Percentiles rank a stretch among this genome's conserved stretches.
Evolutionary conservation across 2,888 invertebrate genomes (phyloP).

Genomic region (Hemaris fuciformis): DNA sequence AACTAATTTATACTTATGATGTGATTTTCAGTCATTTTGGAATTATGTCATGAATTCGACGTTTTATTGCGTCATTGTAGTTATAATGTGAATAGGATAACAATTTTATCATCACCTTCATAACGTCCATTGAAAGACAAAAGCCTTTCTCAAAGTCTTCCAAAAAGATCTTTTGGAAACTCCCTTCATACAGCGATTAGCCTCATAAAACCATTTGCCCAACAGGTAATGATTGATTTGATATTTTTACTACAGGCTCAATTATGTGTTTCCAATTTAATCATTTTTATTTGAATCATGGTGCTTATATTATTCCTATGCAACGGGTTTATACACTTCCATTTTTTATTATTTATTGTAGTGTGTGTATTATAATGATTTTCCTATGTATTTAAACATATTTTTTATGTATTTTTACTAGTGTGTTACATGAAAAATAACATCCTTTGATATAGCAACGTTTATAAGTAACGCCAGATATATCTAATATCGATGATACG

Average conservation of each 20-base stretch:
- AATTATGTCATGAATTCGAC: neutral
- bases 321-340: neutral
- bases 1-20: neutral
- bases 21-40: neutral
- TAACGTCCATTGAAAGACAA: too few relatives aligned
- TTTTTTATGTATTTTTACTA: neutral
- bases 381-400: neutral
- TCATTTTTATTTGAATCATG: neutral
- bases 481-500: constrained; percentile 20
- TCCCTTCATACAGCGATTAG: too few relatives aligned
- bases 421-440: neutral
- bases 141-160: too few relatives aligned
- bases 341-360: neutral
- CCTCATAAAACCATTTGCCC: too few relatives aligned
- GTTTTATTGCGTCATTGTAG: neutral
- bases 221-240: too few relatives aligned
- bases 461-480: constrained; percentile 7
- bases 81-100: neutral
- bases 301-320: neutral
- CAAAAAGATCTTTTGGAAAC: too few relatives aligned
- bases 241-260: too few relatives aligned
- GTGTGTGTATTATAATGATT: neutral
- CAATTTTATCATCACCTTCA: too few relatives aligned
- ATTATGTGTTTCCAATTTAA: neutral
- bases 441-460: neutral